Conservation (phyloP, 1,140 invertebrate species). For the Mizuhopecten yessoensis region DNA sequence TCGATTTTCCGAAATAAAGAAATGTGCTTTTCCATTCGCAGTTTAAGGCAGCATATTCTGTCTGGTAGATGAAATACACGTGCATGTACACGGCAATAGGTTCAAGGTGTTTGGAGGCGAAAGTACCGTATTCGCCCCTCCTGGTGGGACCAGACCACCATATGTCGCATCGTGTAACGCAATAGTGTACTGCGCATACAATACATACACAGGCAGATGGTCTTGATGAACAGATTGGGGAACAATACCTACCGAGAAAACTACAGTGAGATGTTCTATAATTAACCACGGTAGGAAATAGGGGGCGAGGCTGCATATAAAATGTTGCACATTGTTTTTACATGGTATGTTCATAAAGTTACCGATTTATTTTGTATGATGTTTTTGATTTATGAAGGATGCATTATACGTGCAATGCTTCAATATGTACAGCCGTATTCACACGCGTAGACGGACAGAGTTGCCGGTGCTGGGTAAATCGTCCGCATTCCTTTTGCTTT, state of each 20-base stretch:
- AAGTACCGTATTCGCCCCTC: neutral
- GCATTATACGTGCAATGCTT: too few relatives aligned
- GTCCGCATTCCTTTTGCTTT: too few relatives aligned
- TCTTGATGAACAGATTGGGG: neutral
- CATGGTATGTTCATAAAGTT: neutral
- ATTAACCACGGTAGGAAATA: neutral
- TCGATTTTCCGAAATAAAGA: too few relatives aligned
- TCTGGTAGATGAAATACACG: neutral
- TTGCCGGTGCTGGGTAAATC: too few relatives aligned
- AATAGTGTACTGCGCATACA: neutral
- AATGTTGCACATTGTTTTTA: neutral
- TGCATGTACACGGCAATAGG: neutral
- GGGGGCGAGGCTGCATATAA: neutral
- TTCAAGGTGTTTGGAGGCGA: neutral
- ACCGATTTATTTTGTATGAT: neutral
- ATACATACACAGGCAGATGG: neutral
- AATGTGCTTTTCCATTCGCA: too few relatives aligned
- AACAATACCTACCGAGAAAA: neutral
- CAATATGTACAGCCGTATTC: too few relatives aligned
- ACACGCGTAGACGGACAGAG: too few relatives aligned
- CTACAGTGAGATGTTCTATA: too few relatives aligned
- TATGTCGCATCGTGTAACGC: conserved; percentile 6
- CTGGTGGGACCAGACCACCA: neutral
- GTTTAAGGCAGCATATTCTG: too few relatives aligned
- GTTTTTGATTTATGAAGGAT: too few relatives aligned